Evolutionary conservation across 2,888 invertebrate genomes (phyloP).

Genomic region (Ormyrus labotus): DNA sequence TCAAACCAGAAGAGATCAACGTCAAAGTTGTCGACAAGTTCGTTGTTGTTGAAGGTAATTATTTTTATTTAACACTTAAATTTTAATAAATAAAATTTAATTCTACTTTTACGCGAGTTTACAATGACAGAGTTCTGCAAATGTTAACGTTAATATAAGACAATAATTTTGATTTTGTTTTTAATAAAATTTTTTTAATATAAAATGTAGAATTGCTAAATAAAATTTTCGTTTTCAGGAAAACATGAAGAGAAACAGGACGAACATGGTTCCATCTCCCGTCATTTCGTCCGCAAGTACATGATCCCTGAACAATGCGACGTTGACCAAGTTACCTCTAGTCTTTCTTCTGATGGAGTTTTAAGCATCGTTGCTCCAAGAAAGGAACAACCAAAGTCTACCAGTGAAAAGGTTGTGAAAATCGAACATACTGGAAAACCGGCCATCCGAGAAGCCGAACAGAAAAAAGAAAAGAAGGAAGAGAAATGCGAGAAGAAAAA

Average conservation of each 20-base stretch:
- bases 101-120: not conserved
- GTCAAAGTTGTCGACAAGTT: conserved; percentile 78
- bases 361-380: conserved; percentile 86
- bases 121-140: not conserved
- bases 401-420: conserved; percentile 64
- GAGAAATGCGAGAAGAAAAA: conserved; percentile 54
- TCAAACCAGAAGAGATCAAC: conserved; percentile 75
- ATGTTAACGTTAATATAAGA: not conserved
- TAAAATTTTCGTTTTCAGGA: conserved; percentile 72
- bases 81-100: not conserved
- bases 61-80: not conserved
- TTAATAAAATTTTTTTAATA: conserved; percentile 8
- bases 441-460: conserved; percentile 58
- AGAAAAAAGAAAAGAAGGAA: conserved; percentile 44
- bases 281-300: conserved; percentile 87
- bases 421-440: conserved; percentile 70
- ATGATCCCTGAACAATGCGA: conserved; percentile 82
- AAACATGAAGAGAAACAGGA: conserved; percentile 88
- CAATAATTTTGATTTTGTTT: not conserved
- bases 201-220: not conserved
- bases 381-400: conserved; percentile 70
- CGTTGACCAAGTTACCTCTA: conserved; percentile 85
- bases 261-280: conserved; percentile 86
- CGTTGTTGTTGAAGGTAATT: conserved; percentile 82
- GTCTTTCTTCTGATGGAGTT: conserved; percentile 89